Conservation (phyloP, 2,888 invertebrate species). For the Pimpla rufipes region DNA sequence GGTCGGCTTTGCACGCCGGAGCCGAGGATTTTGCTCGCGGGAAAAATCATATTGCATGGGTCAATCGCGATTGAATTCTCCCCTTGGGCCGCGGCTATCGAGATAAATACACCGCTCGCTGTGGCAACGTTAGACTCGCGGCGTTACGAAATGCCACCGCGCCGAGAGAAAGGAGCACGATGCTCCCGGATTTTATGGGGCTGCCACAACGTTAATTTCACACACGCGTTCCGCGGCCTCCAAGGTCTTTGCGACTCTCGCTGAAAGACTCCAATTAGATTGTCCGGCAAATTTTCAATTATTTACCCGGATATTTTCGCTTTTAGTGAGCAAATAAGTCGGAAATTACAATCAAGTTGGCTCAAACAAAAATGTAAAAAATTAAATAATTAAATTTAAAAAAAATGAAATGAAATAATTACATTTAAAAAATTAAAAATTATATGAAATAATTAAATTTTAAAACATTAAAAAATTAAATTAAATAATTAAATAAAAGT, state of each 20-base stretch:
- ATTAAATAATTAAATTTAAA: no score
- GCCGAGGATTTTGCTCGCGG: neutral
- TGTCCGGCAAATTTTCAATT: no score
- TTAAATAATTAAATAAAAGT: no score
- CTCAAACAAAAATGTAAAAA: no score
- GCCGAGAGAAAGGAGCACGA: conserved; percentile 51
- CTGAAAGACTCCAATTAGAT: neutral
- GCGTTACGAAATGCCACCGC: conserved; percentile 55
- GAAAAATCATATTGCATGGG: conserved; percentile 31
- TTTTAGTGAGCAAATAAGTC: no score
- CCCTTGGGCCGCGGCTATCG: conserved; percentile 18
- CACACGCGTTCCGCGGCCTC: neutral
- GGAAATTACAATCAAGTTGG: no score
- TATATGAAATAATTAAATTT: no score
- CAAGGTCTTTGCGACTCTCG: conserved; percentile 18
- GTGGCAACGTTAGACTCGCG: neutral
- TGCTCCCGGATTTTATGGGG: conserved; percentile 37
- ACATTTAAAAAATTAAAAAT: no score
- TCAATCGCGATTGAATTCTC: conserved; percentile 19
- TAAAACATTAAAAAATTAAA: no score
- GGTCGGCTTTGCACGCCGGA: neutral
- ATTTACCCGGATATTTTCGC: no score
- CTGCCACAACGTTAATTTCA: conserved; percentile 12
- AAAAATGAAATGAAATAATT: no score
- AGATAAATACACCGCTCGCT: conserved; percentile 33